Evolutionary conservation across 2,797 vertebrate genomes (phyloP).

Genomic region (Lates japonicus): DNA sequence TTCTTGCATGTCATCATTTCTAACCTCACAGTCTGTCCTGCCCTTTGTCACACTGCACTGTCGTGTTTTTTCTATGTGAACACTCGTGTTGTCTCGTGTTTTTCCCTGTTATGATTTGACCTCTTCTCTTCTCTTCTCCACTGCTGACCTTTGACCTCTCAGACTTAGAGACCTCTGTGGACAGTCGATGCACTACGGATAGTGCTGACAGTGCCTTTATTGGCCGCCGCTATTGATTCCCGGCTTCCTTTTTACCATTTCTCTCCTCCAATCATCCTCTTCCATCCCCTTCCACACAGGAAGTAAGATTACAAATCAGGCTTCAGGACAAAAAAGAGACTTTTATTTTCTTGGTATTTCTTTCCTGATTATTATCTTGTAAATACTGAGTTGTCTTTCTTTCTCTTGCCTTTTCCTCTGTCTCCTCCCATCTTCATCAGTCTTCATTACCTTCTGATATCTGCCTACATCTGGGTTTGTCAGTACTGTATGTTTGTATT

Average conservation of each 20-base stretch:
- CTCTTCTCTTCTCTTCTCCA: constrained; percentile 8
- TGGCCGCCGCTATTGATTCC: constrained; percentile 83
- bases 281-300: constrained; percentile 62
- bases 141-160: constrained; percentile 72
- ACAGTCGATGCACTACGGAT: constrained; percentile 89
- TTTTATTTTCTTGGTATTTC: neutral
- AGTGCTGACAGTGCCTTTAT: constrained; percentile 87
- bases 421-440: neutral
- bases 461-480: constrained; percentile 31
- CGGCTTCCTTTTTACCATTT: constrained; percentile 60
- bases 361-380: constrained; percentile 1
- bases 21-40: neutral
- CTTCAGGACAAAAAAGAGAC: constrained; percentile 22
- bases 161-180: constrained; percentile 90
- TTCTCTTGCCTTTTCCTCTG: neutral
- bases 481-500: constrained; percentile 37
- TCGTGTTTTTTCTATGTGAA: constrained; percentile 17
- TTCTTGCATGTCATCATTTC: constrained; percentile 12
- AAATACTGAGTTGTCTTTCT: constrained; percentile 10
- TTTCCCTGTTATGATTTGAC: constrained; percentile 50
- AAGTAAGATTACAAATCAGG: constrained; percentile 65
- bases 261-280: constrained; percentile 64
- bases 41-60: neutral
- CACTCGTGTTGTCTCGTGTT: constrained; percentile 7
- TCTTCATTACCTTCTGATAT: neutral